Conservation (phyloP, 1,140 invertebrate species). For the Hyles euphorbiae region DNA sequence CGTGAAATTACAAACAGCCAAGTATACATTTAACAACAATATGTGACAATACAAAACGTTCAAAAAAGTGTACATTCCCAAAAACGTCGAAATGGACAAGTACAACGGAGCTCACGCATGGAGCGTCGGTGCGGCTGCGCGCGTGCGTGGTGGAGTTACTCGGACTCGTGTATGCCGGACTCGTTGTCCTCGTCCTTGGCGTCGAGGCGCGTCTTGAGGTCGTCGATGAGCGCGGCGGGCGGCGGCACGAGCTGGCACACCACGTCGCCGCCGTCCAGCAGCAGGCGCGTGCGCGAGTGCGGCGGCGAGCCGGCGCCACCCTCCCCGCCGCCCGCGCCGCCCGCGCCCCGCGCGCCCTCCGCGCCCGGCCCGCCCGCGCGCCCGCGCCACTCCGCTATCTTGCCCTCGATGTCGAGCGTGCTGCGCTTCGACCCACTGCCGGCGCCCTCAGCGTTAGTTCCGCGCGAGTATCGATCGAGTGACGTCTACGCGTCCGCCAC, state of each 20-base stretch:
- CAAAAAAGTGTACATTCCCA: neutral
- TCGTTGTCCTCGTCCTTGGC: conserved; percentile 66
- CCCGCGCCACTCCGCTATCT: conserved; percentile 59
- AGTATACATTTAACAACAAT: conserved; percentile 1
- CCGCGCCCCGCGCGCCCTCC: conserved; percentile 18
- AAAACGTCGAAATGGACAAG: too few relatives aligned
- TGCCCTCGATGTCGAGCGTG: conserved; percentile 69
- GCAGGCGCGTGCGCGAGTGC: conserved; percentile 37
- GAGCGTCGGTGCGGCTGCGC: too few relatives aligned
- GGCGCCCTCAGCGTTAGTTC: conserved; percentile 8
- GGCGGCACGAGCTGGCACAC: conserved; percentile 49
- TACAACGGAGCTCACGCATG: neutral
- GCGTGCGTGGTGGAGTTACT: conserved; percentile 29
- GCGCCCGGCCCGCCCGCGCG: conserved; percentile 12
- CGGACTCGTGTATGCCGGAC: conserved; percentile 64
- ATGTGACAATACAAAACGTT: conserved; percentile 10
- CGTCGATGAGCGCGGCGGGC: conserved; percentile 56
- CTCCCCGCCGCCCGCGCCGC: conserved; percentile 9
- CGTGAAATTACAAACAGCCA: too few relatives aligned
- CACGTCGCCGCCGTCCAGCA: conserved; percentile 48
- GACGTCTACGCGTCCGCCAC: neutral
- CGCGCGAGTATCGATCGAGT: neutral
- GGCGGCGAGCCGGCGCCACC: conserved; percentile 13
- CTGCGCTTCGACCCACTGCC: conserved; percentile 61
- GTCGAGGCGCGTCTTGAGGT: conserved; percentile 60